These are phyloP conservation scores for mouse (Mus musculus) DNA, from an alignment of 2,113 vertebrate species.

Conservation along the genomic window DNA sequence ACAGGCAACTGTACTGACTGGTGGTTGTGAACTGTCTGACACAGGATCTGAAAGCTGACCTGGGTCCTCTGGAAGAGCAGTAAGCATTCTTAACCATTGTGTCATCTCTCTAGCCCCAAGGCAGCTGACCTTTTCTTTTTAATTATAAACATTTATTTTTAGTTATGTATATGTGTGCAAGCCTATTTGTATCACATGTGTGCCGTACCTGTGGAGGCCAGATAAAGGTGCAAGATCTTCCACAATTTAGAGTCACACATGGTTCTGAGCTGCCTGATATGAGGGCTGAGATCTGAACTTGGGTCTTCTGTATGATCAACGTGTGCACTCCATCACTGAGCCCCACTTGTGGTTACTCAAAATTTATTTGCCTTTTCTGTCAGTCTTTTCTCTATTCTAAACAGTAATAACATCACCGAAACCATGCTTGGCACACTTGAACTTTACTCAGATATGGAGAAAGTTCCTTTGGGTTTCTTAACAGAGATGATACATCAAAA, in stretches of 20 bases:
- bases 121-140: background rate
- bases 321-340: background rate
- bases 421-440: background rate
- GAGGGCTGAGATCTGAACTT: too few relatives aligned
- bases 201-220: background rate
- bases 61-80: background rate
- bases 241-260: background rate
- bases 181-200: too few relatives aligned
- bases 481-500: background rate
- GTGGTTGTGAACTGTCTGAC: background rate
- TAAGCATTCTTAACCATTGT: background rate
- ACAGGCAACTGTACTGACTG: too few relatives aligned
- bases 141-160: background rate
- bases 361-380: background rate
- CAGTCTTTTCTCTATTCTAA: background rate
- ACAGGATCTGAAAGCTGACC: too few relatives aligned
- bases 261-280: background rate
- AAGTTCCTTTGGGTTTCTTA: slow-evolving; percentile 26
- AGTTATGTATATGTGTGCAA: background rate
- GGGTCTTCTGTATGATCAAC: background rate
- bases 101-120: background rate
- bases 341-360: rapidly evolving
- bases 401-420: background rate
- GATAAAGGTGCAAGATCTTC: background rate
- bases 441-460: background rate